phyloP scores from a whole-genome alignment of 2,888 invertebrate species.

The Xestia ashworthii region DNA sequence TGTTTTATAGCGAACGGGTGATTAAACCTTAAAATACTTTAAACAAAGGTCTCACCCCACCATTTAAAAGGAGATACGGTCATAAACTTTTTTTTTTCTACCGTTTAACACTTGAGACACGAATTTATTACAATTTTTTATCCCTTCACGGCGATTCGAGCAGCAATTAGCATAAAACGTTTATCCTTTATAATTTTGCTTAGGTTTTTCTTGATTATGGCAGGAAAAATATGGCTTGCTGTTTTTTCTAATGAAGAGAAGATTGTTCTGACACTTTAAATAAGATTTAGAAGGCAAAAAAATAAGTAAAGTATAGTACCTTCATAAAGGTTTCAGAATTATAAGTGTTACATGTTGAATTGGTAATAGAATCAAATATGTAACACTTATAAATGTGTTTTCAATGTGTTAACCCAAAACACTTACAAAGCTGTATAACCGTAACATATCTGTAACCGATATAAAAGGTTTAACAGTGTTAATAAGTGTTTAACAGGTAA shows the following conservation, averaged over 20 bases:
- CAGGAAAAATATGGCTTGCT: not conserved
- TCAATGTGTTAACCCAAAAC: no score
- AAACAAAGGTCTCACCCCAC: slow-evolving; percentile 57
- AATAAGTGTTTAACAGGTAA: no score
- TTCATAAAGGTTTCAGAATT: no score
- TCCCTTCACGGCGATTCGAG: slow-evolving; percentile 62
- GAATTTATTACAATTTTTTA: slow-evolving; percentile 67
- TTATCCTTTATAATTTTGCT: slow-evolving; percentile 27
- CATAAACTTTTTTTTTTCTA: slow-evolving; percentile 49
- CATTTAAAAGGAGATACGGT: slow-evolving; percentile 45
- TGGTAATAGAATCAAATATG: no score
- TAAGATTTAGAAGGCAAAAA: not conserved
- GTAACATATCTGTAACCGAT: no score
- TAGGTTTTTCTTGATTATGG: not conserved
- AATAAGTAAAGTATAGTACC: not conserved
- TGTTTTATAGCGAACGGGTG: slow-evolving; percentile 27
- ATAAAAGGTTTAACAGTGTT: no score
- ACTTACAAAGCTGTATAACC: no score
- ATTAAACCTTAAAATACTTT: slow-evolving; percentile 43
- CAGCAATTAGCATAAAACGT: slow-evolving; percentile 67
- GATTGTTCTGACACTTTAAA: not conserved
- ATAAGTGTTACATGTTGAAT: no score
- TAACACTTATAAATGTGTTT: no score
- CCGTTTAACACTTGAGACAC: slow-evolving; percentile 59
- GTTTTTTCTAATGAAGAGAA: not conserved